Conservation (phyloP, 1,140 invertebrate genomes). For the Belonocnema kinseyi region DNA sequence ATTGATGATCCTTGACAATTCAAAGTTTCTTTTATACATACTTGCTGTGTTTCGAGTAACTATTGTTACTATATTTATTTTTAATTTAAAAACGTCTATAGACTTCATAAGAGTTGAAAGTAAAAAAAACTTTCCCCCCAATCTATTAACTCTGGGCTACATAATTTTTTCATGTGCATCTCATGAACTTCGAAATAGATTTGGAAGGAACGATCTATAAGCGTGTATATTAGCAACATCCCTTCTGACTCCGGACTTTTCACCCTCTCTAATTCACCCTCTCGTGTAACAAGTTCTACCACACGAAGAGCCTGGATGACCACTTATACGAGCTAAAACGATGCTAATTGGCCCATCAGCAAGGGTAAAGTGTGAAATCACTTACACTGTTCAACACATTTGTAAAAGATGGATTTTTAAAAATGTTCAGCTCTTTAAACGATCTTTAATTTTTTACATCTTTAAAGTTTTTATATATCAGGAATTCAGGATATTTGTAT, state of each 20-base stretch:
- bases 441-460: conserved; percentile 14
- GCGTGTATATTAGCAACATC: conserved; percentile 41
- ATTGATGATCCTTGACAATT: background rate
- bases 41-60: too few species aligned
- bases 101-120: too few species aligned
- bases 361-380: conserved; percentile 64
- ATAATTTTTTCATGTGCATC: background rate
- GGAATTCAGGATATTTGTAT: conserved; percentile 36
- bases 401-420: conserved; percentile 39
- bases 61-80: too few species aligned
- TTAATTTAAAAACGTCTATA: too few species aligned
- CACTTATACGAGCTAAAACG: conserved; percentile 63
- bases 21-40: background rate
- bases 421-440: conserved; percentile 25
- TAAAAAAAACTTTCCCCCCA: background rate
- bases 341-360: conserved; percentile 63
- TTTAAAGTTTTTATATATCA: conserved; percentile 32
- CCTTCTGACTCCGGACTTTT: conserved; percentile 46
- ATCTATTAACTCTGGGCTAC: conserved; percentile 32
- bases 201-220: background rate
- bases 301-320: conserved; percentile 55
- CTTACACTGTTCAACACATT: conserved; percentile 48
- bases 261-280: conserved; percentile 39
- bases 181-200: conserved; percentile 11
- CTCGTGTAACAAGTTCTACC: conserved; percentile 53